These are phyloP conservation scores for Catocala sponsa DNA, from an alignment of 2,888 invertebrate genomes.

Conservation along the genomic window DNA sequence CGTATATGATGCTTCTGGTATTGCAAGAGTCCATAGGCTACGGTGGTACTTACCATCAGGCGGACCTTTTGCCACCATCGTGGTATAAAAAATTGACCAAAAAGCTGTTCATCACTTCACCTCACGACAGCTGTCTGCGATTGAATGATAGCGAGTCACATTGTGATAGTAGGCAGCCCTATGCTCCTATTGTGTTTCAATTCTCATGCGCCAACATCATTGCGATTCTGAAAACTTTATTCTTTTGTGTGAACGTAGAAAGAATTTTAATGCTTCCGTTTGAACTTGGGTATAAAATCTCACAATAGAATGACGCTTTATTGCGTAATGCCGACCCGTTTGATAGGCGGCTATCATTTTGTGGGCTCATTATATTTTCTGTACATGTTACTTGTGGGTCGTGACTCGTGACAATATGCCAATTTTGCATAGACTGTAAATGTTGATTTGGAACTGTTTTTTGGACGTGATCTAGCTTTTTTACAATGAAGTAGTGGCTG, in stretches of 20 bases:
- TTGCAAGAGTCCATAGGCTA: too few relatives aligned
- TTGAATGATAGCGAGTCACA: slow-evolving; percentile 45
- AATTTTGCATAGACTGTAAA: slow-evolving; percentile 38
- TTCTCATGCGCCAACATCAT: slow-evolving; percentile 80
- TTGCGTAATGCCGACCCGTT: slow-evolving; percentile 72
- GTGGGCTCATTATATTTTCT: slow-evolving; percentile 58
- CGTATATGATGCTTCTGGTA: too few relatives aligned
- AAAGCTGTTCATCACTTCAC: slow-evolving; percentile 20
- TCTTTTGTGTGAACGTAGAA: slow-evolving; percentile 83
- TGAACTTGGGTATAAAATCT: slow-evolving; percentile 77
- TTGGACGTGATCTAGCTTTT: slow-evolving; percentile 1
- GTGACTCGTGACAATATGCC: slow-evolving; percentile 43
- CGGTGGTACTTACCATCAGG: too few relatives aligned
- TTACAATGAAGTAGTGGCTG: background rate
- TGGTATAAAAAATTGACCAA: slow-evolving; percentile 1
- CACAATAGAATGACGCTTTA: slow-evolving; percentile 70
- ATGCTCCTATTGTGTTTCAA: slow-evolving; percentile 73
- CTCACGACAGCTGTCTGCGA: slow-evolving; percentile 40
- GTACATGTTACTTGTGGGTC: slow-evolving; percentile 42
- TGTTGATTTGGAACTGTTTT: slow-evolving; percentile 17
- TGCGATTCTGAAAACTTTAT: slow-evolving; percentile 83
- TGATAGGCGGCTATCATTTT: slow-evolving; percentile 63
- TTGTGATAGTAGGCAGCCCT: slow-evolving; percentile 58
- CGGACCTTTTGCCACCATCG: too few relatives aligned
- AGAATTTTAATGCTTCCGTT: slow-evolving; percentile 86